phyloP scores from a whole-genome alignment of 2,113 vertebrate genomes.

The Excalfactoria chinensis region DNA sequence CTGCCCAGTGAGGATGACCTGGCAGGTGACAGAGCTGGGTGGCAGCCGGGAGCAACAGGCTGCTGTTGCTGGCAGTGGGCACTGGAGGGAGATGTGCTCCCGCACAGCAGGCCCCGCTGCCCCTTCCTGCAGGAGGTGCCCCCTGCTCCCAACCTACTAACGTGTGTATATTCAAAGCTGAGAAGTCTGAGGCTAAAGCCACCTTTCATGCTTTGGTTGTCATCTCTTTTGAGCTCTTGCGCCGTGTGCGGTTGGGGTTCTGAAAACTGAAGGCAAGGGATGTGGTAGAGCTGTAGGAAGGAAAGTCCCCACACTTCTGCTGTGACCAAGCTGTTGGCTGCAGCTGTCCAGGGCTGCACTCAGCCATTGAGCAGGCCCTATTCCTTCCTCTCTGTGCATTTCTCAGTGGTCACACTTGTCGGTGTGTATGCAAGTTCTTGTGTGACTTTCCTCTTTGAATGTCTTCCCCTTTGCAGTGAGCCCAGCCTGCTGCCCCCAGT shows the following conservation, averaged over 20 bases:
- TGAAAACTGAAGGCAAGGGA: background rate
- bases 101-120: background rate
- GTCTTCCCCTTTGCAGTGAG: background rate
- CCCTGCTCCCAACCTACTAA: background rate
- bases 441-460: background rate
- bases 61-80: constrained; percentile 50
- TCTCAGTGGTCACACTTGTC: background rate
- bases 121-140: background rate
- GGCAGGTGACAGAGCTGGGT: background rate
- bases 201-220: background rate
- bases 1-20: background rate
- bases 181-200: background rate
- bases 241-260: background rate
- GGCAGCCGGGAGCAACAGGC: constrained; percentile 7
- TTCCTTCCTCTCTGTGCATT: background rate
- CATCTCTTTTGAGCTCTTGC: background rate
- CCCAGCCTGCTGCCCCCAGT: background rate
- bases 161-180: fast-evolving
- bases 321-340: fast-evolving
- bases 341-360: background rate
- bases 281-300: background rate
- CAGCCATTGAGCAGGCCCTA: background rate
- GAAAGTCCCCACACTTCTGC: background rate
- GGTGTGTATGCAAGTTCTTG: too few relatives aligned
- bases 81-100: constrained; percentile 66